Base-by-base conservation (phyloP, 1,140 invertebrate genomes). In the Conopomorpha cramerella region DNA sequence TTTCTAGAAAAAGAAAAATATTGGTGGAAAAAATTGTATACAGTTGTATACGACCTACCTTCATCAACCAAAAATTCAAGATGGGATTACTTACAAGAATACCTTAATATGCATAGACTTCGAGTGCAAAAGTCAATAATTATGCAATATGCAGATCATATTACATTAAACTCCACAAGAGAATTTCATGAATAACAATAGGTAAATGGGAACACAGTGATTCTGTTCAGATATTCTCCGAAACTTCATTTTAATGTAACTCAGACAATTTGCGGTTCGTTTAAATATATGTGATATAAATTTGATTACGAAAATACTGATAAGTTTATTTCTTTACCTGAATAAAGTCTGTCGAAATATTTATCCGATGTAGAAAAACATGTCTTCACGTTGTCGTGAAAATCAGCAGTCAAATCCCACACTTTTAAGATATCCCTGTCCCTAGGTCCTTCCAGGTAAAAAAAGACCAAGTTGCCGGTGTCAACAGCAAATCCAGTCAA, bases 401-500 rank as follows among this genome's bases (percentile, higher is more conserved):
- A 64, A 27, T 55, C 49, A 34, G 41, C 55, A n/a, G 57, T 51
- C 27, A 51, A 35, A 8, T 71, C 52, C 57, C 57, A 67, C 8
- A 74, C 33, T n/a, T 36, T 37, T 31, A 63, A 47, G 19, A 74
- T 67, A 0, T 46, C 16, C 2, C 61, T 55, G 36, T 68, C 51
- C 39, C 41, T 60, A 30, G 38, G 46, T 4, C 70, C 70, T 45
- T 74, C 70, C 0, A 71, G 30, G 23, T 51, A 74, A 15, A 71
- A 45, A 14, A 71, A 28, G 3, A 55, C 47, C 6, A 33, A 35
- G 45, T 60, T 48, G 8, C 62, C 55, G 3, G 44, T 46, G 36
- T 71, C 64, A 11, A 71, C 23, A 6, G 46, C 52, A 52, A 74
- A 71, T 18, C 70, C 70, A 23, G 70, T 65, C 31, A 74, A 34